Base-by-base conservation (phyloP, 2,113 vertebrate species). In the Calypte anna region DNA sequence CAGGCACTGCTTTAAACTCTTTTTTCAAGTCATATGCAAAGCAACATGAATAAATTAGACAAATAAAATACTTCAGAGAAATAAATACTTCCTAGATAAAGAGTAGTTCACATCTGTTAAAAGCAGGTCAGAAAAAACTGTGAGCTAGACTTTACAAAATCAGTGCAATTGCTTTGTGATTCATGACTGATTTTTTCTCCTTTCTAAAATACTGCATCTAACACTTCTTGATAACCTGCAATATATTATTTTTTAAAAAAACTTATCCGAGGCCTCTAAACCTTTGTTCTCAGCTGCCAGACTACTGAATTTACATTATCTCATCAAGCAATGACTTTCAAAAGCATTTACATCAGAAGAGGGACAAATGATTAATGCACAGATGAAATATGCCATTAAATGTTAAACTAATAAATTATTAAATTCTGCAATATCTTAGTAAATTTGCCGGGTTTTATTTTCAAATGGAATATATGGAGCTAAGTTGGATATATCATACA, bases 251-350 rank as follows among this genome's bases (percentile, higher is more conserved):
- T 92, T 97, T n/a, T 36, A 94, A 95, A 90, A 91, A 91, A 58
- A 48, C 21, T 95, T 95, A 82, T 46, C n/a, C 75, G 90, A 96
- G 57, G 82, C 30, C 63, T 86, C 58, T 91, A 97, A 88, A 91
- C 54, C 31, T 69, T 92, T 84, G 46, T 86, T 94, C 95, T 85
- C 46, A 86, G 57, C 69, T 86, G 44, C 44, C 66, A 58, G 53
- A 85, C 63, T 91, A 63, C 75, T 97, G 70, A 90, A 98, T 96
- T 96, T 97, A 92, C 94, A 93, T 94, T 68, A 96, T 84, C 77
- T 97, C 91, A 89, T 94, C 77, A 91, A 93, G 78, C 68, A 93
- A 68, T 82, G 64, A 81, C 88, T 96, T 97, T 96, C 94, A 75
- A 94, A 97, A 96, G 48, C 80, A 95, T 82, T 97, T 93, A 91